Conservation (phyloP, 2,888 invertebrate species). For the Lasius fuliginosus region DNA sequence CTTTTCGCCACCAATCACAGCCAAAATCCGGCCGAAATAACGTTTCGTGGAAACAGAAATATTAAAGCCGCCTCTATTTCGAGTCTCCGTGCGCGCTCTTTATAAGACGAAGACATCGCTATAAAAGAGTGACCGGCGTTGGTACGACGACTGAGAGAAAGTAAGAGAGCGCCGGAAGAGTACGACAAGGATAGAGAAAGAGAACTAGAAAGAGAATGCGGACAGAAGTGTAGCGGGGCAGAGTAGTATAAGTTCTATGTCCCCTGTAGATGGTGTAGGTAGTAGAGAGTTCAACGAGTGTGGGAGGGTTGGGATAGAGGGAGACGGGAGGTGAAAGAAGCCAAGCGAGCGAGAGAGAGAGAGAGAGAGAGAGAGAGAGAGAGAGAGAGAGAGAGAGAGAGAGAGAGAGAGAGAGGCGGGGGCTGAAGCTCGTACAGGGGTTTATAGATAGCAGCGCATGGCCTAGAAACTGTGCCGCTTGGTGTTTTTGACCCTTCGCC, state of each 20-base stretch:
- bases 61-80: constrained; percentile 74
- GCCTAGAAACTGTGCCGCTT: constrained; percentile 86
- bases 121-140: constrained; percentile 39
- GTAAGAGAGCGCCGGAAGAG: constrained; percentile 53
- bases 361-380: constrained; percentile 46
- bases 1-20: constrained; percentile 21
- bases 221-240: constrained; percentile 24
- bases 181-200: constrained; percentile 38
- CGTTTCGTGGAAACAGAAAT: constrained; percentile 74
- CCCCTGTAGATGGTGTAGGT: constrained; percentile 72
- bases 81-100: constrained; percentile 56
- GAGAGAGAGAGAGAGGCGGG: constrained; percentile 61
- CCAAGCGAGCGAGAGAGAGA: constrained; percentile 55
- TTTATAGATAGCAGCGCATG: constrained; percentile 86
- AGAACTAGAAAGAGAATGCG: constrained; percentile 48
- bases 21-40: constrained; percentile 44
- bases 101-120: constrained; percentile 48
- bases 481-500: constrained; percentile 87
- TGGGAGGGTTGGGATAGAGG: constrained; percentile 59
- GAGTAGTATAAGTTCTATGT: constrained; percentile 64
- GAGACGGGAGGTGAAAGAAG: constrained; percentile 64
- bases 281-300: constrained; percentile 68
- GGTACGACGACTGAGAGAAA: constrained; percentile 38
- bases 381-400: constrained; percentile 54
- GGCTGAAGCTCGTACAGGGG: constrained; percentile 81